These are phyloP conservation scores for Streptopelia turtur DNA, from an alignment of 2,797 vertebrate species.

Conservation along the genomic window DNA sequence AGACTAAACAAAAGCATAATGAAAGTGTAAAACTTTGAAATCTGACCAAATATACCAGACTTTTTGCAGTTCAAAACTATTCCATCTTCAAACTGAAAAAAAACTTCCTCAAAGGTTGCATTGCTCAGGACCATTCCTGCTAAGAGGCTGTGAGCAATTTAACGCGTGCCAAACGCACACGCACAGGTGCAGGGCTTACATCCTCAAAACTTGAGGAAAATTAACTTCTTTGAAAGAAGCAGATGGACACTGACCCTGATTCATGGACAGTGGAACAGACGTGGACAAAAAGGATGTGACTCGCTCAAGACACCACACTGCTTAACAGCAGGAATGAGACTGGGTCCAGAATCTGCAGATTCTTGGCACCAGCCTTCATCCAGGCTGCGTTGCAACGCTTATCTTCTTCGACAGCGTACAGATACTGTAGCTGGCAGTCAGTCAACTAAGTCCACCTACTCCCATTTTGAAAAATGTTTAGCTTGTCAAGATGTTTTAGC, in stretches of 20 bases:
- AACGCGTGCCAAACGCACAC: not conserved
- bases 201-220: not conserved
- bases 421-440: conserved; percentile 17
- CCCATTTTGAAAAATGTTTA: conserved; percentile 9
- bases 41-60: not conserved
- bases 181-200: not conserved
- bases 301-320: not conserved
- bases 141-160: not conserved
- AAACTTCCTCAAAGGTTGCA: not conserved
- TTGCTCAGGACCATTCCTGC: not conserved
- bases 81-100: not conserved
- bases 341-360: not conserved
- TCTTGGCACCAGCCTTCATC: not conserved
- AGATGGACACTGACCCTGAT: not conserved
- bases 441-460: conserved; percentile 38
- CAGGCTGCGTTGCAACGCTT: not conserved
- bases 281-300: not conserved
- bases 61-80: not conserved
- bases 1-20: not conserved
- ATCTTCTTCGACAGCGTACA: not conserved
- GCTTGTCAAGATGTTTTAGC: conserved; percentile 43
- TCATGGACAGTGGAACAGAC: not conserved
- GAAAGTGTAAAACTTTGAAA: not conserved
- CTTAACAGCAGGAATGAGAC: not conserved
- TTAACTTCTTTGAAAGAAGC: not conserved